A percentile compares a stretch with the other conserved stretches of the same genome.
phyloP scores from a whole-genome alignment of 2,888 invertebrate species.

The Mythimna ferrago region DNA sequence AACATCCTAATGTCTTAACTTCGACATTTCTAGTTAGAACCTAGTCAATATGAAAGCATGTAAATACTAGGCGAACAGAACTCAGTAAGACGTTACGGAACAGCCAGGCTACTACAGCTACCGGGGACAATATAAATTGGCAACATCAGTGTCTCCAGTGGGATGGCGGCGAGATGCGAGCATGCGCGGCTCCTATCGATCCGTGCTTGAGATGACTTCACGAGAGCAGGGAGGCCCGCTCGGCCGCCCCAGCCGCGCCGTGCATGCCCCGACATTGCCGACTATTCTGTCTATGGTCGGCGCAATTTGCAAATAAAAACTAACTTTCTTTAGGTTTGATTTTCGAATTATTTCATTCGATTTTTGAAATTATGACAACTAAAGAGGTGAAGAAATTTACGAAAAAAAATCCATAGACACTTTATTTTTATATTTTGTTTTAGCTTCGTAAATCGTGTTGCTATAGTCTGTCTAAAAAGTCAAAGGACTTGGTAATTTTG shows the following conservation, averaged over 20 bases:
- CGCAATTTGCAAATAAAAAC: conserved; percentile 37
- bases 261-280: conserved; percentile 57
- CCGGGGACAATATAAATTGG: conserved; percentile 60
- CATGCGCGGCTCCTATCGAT: conserved; percentile 85
- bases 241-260: conserved; percentile 62
- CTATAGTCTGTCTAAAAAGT: not conserved
- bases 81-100: conserved; percentile 32
- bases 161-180: conserved; percentile 69
- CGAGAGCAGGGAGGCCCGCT: conserved; percentile 60
- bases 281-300: conserved; percentile 53
- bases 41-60: not conserved
- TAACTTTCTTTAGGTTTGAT: not conserved
- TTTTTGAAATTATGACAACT: not conserved
- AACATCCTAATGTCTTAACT: not conserved
- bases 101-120: conserved; percentile 47
- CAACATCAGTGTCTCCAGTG: conserved; percentile 63
- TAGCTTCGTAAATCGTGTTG: conserved; percentile 6
- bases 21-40: conserved; percentile 17
- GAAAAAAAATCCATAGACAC: not conserved
- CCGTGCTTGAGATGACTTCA: conserved; percentile 74
- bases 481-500: no score
- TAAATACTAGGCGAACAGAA: conserved; percentile 27
- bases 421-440: not conserved
- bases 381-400: not conserved
- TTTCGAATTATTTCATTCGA: conserved; percentile 20